phyloP scores from a whole-genome alignment of 92 coral and sea anemone species.

The Metridium senile region DNA sequence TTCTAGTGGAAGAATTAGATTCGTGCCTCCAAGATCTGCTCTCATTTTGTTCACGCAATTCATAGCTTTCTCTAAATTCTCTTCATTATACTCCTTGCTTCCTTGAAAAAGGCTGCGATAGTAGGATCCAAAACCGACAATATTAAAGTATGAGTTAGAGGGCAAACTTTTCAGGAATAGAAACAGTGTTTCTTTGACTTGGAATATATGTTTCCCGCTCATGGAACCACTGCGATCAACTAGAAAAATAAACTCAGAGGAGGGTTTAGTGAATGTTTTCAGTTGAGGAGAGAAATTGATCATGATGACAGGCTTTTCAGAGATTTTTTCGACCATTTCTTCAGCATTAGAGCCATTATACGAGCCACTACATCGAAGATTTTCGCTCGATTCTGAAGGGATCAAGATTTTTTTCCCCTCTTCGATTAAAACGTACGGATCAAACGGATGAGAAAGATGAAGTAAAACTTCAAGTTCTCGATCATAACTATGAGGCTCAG shows the following conservation, averaged over 20 bases:
- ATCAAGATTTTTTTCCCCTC: constrained; percentile 65
- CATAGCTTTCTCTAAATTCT: constrained; percentile 69
- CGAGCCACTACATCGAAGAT: neutral
- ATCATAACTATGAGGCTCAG: constrained; percentile 87
- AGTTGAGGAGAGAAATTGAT: constrained; percentile 80
- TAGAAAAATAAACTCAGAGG: constrained; percentile 82
- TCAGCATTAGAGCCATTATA: constrained; percentile 2
- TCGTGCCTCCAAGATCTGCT: constrained; percentile 94
- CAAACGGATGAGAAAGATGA: constrained; percentile 85
- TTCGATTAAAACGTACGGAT: constrained; percentile 87
- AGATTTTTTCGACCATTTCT: constrained; percentile 62
- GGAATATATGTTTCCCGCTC: constrained; percentile 95
- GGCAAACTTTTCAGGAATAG: constrained; percentile 89
- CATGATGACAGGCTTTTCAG: constrained; percentile 80
- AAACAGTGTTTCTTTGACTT: constrained; percentile 84
- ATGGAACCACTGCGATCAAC: constrained; percentile 98
- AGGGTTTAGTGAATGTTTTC: constrained; percentile 20
- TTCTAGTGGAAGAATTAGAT: constrained; percentile 79
- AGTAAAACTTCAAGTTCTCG: constrained; percentile 82
- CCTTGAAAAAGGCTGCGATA: constrained; percentile 84
- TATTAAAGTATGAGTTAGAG: constrained; percentile 71
- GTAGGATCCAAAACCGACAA: constrained; percentile 91
- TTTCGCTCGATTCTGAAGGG: constrained; percentile 17
- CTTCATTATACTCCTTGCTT: constrained; percentile 73
- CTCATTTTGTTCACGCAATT: constrained; percentile 82